Evolutionary conservation across 1,140 invertebrate species (phyloP).

Genomic region (Magallana gigas): DNA sequence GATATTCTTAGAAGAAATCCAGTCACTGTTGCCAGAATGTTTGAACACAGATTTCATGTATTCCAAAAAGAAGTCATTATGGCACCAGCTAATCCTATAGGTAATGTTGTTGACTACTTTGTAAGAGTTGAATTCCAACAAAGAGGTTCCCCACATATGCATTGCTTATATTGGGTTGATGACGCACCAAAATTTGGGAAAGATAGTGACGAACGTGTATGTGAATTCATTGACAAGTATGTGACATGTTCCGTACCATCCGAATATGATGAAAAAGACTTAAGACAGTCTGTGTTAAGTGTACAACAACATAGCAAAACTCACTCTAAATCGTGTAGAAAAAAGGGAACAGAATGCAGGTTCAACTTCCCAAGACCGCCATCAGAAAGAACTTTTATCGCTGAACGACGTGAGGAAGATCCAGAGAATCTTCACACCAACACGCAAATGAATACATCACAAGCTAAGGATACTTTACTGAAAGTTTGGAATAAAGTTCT

Average conservation of each 20-base stretch:
- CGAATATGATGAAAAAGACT: not conserved
- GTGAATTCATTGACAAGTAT: slow-evolving; percentile 37
- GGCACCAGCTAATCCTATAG: slow-evolving; percentile 44
- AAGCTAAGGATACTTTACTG: not conserved
- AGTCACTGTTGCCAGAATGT: slow-evolving; percentile 36
- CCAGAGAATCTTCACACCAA: not conserved
- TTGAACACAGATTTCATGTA: slow-evolving; percentile 39
- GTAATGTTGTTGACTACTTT: too few species aligned
- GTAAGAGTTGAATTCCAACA: too few species aligned
- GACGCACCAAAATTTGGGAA: slow-evolving; percentile 63
- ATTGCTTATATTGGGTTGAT: slow-evolving; percentile 66
- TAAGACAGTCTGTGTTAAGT: not conserved
- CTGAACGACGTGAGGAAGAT: not conserved
- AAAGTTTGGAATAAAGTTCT: slow-evolving; percentile 46
- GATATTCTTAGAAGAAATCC: slow-evolving; percentile 30
- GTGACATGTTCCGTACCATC: slow-evolving; percentile 36
- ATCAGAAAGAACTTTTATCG: slow-evolving; percentile 41
- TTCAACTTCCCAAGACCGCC: slow-evolving; percentile 46
- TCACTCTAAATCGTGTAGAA: slow-evolving; percentile 40
- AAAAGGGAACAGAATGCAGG: not conserved
- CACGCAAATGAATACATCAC: not conserved
- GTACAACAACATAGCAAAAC: slow-evolving; percentile 40
- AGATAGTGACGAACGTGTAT: slow-evolving; percentile 34
- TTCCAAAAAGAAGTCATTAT: slow-evolving; percentile 33
- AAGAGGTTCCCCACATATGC: too few species aligned